phyloP scores from a whole-genome alignment of 35 echinoderm and acorn worm genomes.

The Apostichopus parvimensis region DNA sequence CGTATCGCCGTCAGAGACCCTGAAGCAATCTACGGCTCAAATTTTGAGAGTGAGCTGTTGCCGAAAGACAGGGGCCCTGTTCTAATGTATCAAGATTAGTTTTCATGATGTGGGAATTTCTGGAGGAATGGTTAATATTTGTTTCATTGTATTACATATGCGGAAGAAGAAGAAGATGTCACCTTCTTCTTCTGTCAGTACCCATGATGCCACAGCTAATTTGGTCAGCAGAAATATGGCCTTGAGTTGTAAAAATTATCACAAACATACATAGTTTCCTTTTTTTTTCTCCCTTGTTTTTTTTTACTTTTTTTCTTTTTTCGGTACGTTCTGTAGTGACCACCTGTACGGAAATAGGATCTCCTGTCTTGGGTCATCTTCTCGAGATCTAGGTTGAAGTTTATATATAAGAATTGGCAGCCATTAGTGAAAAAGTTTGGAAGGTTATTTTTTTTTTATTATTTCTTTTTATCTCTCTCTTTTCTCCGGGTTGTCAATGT shows the following conservation, averaged over 20 bases:
- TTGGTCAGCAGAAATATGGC: conserved; percentile 34
- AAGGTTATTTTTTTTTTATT: no score
- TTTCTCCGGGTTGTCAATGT: no score
- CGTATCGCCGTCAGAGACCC: neutral
- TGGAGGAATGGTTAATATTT: conserved; percentile 34
- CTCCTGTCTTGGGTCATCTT: neutral
- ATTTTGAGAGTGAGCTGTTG: neutral
- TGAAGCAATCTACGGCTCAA: conserved; percentile 18
- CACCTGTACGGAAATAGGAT: neutral
- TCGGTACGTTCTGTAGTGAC: neutral
- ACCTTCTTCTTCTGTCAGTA: neutral
- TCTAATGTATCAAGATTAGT: conserved; percentile 33
- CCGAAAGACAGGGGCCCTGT: conserved; percentile 1
- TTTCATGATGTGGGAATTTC: conserved; percentile 46
- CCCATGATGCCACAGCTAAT: conserved; percentile 28
- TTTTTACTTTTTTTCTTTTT: no score
- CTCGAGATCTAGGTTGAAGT: neutral
- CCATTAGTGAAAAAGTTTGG: neutral
- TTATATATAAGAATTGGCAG: neutral
- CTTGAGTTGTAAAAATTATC: conserved; percentile 26
- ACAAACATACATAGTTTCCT: neutral
- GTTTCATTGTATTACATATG: neutral
- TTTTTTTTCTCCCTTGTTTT: neutral
- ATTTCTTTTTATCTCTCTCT: no score
- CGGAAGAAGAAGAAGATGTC: neutral